Percentiles rank a stretch among this genome's conserved stretches.
Conservation (phyloP, 1,140 invertebrate species). For the Megathymus violae region DNA sequence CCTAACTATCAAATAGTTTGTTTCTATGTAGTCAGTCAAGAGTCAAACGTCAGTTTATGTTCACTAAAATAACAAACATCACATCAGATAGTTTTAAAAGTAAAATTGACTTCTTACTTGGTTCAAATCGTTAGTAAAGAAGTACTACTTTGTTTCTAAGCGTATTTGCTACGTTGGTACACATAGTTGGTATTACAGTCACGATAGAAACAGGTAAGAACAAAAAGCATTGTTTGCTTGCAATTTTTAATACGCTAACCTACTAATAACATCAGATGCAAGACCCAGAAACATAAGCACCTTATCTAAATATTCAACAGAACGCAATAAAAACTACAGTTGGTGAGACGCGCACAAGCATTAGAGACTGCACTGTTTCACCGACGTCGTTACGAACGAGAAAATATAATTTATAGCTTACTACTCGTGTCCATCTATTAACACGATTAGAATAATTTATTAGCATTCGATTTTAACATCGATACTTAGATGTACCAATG, state of each 20-base stretch:
- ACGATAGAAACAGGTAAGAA: conserved; percentile 1
- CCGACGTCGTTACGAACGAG: conserved; percentile 41
- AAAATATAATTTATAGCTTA: conserved; percentile 45
- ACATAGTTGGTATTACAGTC: neutral
- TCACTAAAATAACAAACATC: too few species aligned
- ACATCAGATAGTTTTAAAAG: too few species aligned
- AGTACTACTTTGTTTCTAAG: too few species aligned
- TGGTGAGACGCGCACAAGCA: conserved; percentile 11
- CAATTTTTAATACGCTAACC: conserved; percentile 18
- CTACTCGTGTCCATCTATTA: conserved; percentile 43
- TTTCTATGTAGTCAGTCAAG: too few species aligned
- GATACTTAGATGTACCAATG: conserved; percentile 33
- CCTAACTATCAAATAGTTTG: too few species aligned
- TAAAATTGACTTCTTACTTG: too few species aligned
- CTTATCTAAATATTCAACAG: conserved; percentile 22
- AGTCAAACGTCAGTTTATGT: too few species aligned
- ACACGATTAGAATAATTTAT: conserved; percentile 51
- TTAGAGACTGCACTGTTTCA: conserved; percentile 36
- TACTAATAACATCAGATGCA: conserved; percentile 9
- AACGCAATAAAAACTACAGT: conserved; percentile 19
- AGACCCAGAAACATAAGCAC: conserved; percentile 17
- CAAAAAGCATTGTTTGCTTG: neutral
- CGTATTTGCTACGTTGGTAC: neutral
- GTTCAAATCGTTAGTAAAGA: too few species aligned
- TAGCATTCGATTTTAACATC: conserved; percentile 41